A percentile compares a stretch with the other conserved stretches of the same genome.
phyloP scores from a whole-genome alignment of 2,113 vertebrate species.

The Nanorana parkeri region DNA sequence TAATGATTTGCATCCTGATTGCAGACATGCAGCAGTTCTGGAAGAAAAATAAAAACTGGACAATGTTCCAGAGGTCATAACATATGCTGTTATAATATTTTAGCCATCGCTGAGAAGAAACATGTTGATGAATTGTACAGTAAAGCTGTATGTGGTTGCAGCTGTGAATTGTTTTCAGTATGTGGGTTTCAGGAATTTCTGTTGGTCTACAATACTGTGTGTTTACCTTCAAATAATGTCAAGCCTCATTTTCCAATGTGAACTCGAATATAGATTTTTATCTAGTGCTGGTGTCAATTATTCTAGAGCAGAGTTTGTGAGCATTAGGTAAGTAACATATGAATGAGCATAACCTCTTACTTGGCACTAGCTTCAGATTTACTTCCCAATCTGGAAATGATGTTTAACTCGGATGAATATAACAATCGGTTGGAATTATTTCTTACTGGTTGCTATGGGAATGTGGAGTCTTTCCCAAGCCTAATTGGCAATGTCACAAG shows the following conservation, averaged over 20 bases:
- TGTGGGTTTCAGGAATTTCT: too few relatives aligned
- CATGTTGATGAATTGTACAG: too few relatives aligned
- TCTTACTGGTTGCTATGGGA: slow-evolving; percentile 53
- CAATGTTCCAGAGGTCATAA: too few relatives aligned
- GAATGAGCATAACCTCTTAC: slow-evolving; percentile 10
- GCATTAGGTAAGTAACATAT: background rate
- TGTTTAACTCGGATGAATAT: slow-evolving; percentile 46
- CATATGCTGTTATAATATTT: too few relatives aligned
- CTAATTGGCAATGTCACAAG: slow-evolving; percentile 55
- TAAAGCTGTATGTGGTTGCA: too few relatives aligned
- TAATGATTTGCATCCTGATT: too few relatives aligned
- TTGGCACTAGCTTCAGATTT: slow-evolving; percentile 17
- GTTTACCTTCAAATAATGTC: too few relatives aligned
- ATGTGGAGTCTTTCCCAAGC: slow-evolving; percentile 52
- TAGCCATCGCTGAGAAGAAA: too few relatives aligned
- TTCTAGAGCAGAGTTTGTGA: background rate
- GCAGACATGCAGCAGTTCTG: too few relatives aligned
- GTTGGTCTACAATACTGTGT: too few relatives aligned
- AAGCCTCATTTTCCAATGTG: background rate
- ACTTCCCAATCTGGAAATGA: slow-evolving; percentile 47
- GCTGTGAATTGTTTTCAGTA: too few relatives aligned
- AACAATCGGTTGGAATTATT: slow-evolving; percentile 38
- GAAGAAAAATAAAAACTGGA: too few relatives aligned
- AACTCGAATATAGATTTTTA: background rate
- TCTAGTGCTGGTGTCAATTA: background rate